phyloP scores from a whole-genome alignment of 2,888 invertebrate genomes.

The Acrobasis repandana region DNA sequence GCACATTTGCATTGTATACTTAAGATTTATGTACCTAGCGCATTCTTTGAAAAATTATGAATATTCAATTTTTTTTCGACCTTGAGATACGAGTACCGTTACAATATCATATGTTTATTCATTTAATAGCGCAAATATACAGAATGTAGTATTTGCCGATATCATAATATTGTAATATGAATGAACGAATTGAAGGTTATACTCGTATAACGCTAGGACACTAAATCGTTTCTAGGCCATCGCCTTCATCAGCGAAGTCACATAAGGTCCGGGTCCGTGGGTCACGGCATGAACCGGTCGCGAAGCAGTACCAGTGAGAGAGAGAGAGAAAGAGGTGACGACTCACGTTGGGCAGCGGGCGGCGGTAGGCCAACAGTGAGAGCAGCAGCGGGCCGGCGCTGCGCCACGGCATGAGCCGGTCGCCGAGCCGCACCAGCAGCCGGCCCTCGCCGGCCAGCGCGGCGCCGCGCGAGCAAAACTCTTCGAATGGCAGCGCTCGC shows the following conservation, averaged over 20 bases:
- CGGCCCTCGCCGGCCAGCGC: conserved; percentile 89
- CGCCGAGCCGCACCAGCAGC: conserved; percentile 92
- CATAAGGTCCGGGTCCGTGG: too few relatives aligned
- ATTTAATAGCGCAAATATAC: conserved; percentile 2
- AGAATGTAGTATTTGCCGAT: not conserved
- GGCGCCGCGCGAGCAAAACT: conserved; percentile 85
- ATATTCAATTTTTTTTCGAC: too few relatives aligned
- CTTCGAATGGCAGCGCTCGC: conserved; percentile 71
- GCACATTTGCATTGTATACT: too few relatives aligned
- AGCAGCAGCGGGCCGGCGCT: conserved; percentile 95
- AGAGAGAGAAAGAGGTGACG: not conserved
- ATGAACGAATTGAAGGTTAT: conserved; percentile 6
- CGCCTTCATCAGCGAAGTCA: too few relatives aligned
- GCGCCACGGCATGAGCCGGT: conserved; percentile 95
- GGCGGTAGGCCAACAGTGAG: conserved; percentile 92
- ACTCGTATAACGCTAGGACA: not conserved
- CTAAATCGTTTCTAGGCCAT: not conserved
- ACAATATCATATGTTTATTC: not conserved
- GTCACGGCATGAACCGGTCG: too few relatives aligned
- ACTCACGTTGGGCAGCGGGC: conserved; percentile 90
- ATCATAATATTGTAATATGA: not conserved
- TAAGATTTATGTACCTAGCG: too few relatives aligned
- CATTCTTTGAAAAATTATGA: too few relatives aligned
- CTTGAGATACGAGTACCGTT: too few relatives aligned
- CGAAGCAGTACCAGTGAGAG: too few relatives aligned